Base-by-base conservation (phyloP, 2,797 vertebrate genomes). In the Chromobotia macracanthus region DNA sequence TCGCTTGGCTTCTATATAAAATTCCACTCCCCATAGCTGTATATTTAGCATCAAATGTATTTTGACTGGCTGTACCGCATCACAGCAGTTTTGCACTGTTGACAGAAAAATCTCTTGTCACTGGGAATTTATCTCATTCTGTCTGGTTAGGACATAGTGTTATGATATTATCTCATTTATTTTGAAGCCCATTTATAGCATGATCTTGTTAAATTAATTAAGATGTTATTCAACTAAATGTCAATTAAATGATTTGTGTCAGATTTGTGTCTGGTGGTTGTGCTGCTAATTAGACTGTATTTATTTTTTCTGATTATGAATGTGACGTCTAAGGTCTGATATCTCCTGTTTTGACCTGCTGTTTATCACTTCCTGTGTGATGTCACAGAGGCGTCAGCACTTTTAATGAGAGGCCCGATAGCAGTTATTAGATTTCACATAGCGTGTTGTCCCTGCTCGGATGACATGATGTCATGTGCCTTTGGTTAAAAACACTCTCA, bases 351-450 rank as follows among this genome's bases (percentile, higher is more conserved):
- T 69, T 16, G 66, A 63, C 78, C 50, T 65, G 67, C 69, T 41
- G 51, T 90, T 87, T 86, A 81, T 87, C 86, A 87, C 72, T 74
- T 81, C 44, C 50, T 65, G 25, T 65, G 75, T 82, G 77, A 88
- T 85, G 70, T 87, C 87, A 90, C 68, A 60, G 4, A 88, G 88
- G 85, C 82, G 82, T 85, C 78, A 75, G 58, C 12, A n/a, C 11
- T 75, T 65, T 51, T 58, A 56, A 79, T 72, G 60, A 46, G 31
- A 66, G 23, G 10, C 38, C 68, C 1, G 73, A 31, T 25, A 80
- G 60, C 21, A 51, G 28, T 72, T 68, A 77, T 83, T 79, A 80
- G 56, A 72, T 61, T 64, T 80, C 65, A 13, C 9, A 15, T 38
- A 38, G 64, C 10, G 53, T 51, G 51, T 75, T 75, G 38, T 60